Base-by-base conservation (phyloP, 2,888 invertebrate species). In the Tolmerus cingulatus region DNA sequence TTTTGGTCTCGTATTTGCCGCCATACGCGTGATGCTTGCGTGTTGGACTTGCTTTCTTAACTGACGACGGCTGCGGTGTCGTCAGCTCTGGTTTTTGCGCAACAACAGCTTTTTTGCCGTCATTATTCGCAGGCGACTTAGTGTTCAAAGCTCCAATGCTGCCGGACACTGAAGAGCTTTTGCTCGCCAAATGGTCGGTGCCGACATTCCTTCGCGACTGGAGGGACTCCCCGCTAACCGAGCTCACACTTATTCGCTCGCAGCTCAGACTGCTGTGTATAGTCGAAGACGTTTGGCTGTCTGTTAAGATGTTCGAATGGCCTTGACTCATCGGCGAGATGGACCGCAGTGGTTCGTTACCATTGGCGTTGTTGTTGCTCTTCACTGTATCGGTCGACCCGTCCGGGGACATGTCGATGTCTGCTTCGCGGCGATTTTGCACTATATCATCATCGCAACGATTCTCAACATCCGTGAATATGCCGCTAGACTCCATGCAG, bases 401-500 rank as follows among this genome's bases (percentile, higher is more conserved):
- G 90, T 95, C 96, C 1, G 96, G 96, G 0, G 96, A 96, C 92
- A 94, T 94, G 89, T 95, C 95, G 87, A 93, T 90, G 88, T 89
- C 90, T 40, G 34, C 91, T 34, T 90, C 91, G 88, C 92, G 91
- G 0, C 92, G 91, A 90, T 92, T 91, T 89, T 93, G 93, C 3
- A 93, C 92, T 7, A 92, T 91, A 84, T 93, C 93, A 87, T 94
- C 94, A 90, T 96, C 96, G 87, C 95, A 95, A 74, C 95, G 94
- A 90, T 96, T 96, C 91, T 97, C 97, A 88, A 97, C 95, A 91
- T 97, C 97, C 0, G 97, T 97, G 90, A 97, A 97, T 81, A 97
- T 96, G 0, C 97, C 97, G 90, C 97, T 97, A 0, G 97, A 97
- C 91, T 97, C 97, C 97, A 97, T 97, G 90, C 95, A 95, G 1